phyloP scores from a whole-genome alignment of 2,113 vertebrate genomes.

The Equus przewalskii region DNA sequence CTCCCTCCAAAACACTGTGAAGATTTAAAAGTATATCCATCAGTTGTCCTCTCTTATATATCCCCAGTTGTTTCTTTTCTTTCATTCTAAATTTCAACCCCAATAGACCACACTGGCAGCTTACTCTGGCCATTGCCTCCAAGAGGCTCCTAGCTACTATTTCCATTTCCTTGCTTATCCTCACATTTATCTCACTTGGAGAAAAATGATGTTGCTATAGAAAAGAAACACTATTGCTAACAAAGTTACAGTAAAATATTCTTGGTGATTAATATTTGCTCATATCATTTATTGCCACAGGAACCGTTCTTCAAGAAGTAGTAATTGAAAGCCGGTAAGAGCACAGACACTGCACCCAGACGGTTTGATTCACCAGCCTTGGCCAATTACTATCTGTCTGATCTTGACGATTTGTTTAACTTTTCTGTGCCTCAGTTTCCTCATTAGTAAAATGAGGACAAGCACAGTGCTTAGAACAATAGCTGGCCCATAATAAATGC shows the following conservation, averaged over 20 bases:
- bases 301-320: not conserved
- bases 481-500: not conserved
- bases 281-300: not conserved
- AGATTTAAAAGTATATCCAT: not conserved
- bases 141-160: not conserved
- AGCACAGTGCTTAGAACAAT: not conserved
- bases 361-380: not conserved
- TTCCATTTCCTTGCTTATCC: not conserved
- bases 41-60: not conserved
- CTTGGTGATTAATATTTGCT: not conserved
- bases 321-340: not conserved
- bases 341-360: accelerated
- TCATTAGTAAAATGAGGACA: not conserved
- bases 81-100: not conserved
- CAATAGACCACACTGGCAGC: not conserved
- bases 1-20: not conserved
- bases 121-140: not conserved
- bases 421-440: not conserved
- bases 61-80: not conserved
- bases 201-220: not conserved
- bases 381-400: not conserved
- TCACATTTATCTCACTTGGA: not conserved
- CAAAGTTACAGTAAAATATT: not conserved
- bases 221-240: not conserved
- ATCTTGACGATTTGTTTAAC: not conserved